phyloP scores from a whole-genome alignment of 2,797 vertebrate genomes.

The Xerus rutilus region DNA sequence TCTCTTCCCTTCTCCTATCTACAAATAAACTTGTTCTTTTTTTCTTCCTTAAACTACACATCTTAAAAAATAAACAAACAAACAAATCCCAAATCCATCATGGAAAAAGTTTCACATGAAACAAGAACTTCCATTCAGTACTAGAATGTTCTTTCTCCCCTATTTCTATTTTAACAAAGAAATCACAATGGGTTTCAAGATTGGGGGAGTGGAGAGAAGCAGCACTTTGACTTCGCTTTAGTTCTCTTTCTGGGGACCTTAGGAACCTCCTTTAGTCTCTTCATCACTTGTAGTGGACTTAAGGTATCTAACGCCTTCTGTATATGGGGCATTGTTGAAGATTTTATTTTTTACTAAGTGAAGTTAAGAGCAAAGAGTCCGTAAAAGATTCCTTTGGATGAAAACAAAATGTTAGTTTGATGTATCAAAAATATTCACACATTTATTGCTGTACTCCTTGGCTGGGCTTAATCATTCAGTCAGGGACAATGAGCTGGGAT shows the following conservation, averaged over 20 bases:
- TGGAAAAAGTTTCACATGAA: conserved; percentile 60
- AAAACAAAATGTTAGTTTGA: conserved; percentile 40
- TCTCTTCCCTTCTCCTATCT: not conserved
- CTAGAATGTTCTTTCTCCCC: not conserved
- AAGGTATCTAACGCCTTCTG: not conserved
- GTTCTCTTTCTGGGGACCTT: not conserved
- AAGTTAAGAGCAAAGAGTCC: not conserved
- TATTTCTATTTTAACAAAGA: not conserved
- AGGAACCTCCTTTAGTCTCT: conserved; percentile 20
- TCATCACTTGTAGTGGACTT: not conserved
- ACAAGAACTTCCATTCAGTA: not conserved
- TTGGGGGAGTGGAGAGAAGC: not conserved
- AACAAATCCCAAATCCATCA: not conserved
- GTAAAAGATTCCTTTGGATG: not conserved
- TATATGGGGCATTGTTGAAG: not conserved
- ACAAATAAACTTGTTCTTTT: conserved; percentile 61
- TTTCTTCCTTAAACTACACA: conserved; percentile 52
- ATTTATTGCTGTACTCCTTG: conserved; percentile 51
- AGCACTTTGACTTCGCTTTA: not conserved
- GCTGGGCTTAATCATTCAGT: conserved; percentile 54
- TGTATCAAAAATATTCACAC: conserved; percentile 60
- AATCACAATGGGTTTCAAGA: conserved; percentile 2
- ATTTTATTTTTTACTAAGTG: not conserved
- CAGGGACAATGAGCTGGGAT: conserved; percentile 58
- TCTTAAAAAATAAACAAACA: conserved; percentile 37